phyloP scores from a whole-genome alignment of 2,113 vertebrate species.

The Harpagus bidentatus region DNA sequence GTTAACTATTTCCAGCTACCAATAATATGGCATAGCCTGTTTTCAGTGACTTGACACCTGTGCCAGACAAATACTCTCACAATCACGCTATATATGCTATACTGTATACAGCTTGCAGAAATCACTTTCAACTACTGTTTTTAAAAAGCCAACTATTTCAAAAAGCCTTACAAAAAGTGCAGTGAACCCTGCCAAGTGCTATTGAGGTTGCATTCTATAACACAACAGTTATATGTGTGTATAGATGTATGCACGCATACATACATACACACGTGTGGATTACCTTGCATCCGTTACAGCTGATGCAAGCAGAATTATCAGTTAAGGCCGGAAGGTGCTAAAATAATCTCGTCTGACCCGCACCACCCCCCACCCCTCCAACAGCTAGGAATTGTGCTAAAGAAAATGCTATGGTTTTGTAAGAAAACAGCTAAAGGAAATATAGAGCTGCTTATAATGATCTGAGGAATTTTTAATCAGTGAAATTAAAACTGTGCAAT shows the following conservation, averaged over 20 bases:
- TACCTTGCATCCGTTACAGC: not conserved
- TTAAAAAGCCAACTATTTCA: not conserved
- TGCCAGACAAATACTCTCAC: constrained; percentile 14
- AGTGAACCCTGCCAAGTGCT: not conserved
- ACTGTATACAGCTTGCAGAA: constrained; percentile 39
- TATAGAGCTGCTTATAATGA: not conserved
- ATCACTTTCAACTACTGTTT: not conserved
- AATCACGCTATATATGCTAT: not conserved
- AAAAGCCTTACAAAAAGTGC: constrained; percentile 21
- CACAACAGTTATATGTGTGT: not conserved
- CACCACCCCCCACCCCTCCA: not conserved
- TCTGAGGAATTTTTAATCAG: not conserved
- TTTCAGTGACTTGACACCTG: not conserved
- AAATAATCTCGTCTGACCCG: not conserved
- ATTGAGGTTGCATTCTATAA: not conserved
- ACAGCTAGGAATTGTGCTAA: not conserved
- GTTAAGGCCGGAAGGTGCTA: constrained; percentile 53
- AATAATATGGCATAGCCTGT: not conserved
- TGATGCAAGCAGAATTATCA: constrained; percentile 10
- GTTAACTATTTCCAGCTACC: not conserved
- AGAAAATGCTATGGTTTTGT: not conserved
- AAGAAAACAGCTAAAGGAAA: not conserved
- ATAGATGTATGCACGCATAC: not conserved
- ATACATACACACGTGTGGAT: not conserved
- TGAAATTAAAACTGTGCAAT: not conserved